A percentile compares a stretch with the other conserved stretches of the same genome.
phyloP scores from a whole-genome alignment of 2,113 vertebrate genomes.

The Vidua macroura region DNA sequence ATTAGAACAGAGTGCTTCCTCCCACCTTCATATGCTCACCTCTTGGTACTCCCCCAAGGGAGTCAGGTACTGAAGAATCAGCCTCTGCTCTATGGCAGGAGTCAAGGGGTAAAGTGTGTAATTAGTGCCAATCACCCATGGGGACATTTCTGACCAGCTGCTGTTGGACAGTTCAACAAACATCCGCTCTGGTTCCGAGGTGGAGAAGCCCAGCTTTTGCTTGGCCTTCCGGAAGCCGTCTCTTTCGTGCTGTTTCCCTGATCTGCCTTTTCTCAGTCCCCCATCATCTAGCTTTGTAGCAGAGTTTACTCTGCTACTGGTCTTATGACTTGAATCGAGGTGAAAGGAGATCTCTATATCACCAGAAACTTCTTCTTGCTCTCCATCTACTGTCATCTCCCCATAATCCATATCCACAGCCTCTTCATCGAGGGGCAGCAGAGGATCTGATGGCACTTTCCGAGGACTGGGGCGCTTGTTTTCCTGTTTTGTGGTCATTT shows the following conservation, averaged over 20 bases:
- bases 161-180: constrained; percentile 97
- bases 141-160: constrained; percentile 99
- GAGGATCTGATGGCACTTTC: constrained; percentile 80
- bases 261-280: constrained; percentile 66
- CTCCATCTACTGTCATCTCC: constrained; percentile 77
- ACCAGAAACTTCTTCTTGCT: constrained; percentile 74
- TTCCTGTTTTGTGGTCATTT: constrained; percentile 84
- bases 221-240: constrained; percentile 86
- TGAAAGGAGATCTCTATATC: constrained; percentile 85
- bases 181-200: constrained; percentile 86
- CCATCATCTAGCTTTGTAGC: constrained; percentile 78
- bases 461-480: constrained; percentile 88
- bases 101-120: constrained; percentile 94
- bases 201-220: constrained; percentile 88
- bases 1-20: not conserved
- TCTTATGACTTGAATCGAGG: constrained; percentile 82
- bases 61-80: constrained; percentile 96
- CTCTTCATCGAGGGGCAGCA: constrained; percentile 92
- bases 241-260: constrained; percentile 79
- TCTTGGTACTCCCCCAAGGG: constrained; percentile 98
- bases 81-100: constrained; percentile 92
- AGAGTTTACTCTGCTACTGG: constrained; percentile 81
- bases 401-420: constrained; percentile 92
- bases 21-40: constrained; percentile 73
- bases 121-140: constrained; percentile 98